Evolutionary conservation across 2,113 vertebrate genomes (phyloP).

Genomic region (Collichthys lucidus): DNA sequence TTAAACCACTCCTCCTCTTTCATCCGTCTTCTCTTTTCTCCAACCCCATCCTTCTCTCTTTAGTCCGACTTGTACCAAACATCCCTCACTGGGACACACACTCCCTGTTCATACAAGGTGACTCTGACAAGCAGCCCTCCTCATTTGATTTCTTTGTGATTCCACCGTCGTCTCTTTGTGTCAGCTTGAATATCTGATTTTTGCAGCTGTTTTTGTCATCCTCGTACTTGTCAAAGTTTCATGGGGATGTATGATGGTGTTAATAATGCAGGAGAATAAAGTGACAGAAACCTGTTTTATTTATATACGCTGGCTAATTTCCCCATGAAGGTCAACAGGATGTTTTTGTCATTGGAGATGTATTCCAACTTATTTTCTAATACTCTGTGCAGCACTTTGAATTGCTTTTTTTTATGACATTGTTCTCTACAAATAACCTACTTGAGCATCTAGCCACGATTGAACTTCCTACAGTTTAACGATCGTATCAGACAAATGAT

Average conservation of each 20-base stretch:
- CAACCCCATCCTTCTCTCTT: conserved; percentile 42
- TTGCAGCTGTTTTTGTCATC: neutral
- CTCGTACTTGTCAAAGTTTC: neutral
- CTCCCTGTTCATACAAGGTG: conserved; percentile 74
- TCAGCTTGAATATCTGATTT: neutral
- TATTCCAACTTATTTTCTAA: neutral
- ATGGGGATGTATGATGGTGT: too few relatives aligned
- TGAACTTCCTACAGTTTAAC: neutral
- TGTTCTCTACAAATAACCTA: neutral
- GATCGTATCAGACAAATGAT: conserved; percentile 45
- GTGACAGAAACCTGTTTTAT: neutral
- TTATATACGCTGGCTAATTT: neutral
- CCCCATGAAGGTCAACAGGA: neutral
- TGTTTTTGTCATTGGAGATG: neutral
- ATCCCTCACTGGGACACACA: conserved; percentile 55
- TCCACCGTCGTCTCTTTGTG: neutral
- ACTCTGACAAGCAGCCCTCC: conserved; percentile 66
- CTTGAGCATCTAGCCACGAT: conserved; percentile 9
- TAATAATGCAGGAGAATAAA: neutral
- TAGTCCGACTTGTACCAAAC: conserved; percentile 46
- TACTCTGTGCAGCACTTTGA: neutral
- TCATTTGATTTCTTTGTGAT: conserved; percentile 29
- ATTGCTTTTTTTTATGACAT: conserved; percentile 9
- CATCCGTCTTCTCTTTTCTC: conserved; percentile 52
- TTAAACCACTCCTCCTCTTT: conserved; percentile 60